These are phyloP conservation scores for Tauraco erythrolophus DNA, from an alignment of 2,113 vertebrate genomes.

Conservation along the genomic window DNA sequence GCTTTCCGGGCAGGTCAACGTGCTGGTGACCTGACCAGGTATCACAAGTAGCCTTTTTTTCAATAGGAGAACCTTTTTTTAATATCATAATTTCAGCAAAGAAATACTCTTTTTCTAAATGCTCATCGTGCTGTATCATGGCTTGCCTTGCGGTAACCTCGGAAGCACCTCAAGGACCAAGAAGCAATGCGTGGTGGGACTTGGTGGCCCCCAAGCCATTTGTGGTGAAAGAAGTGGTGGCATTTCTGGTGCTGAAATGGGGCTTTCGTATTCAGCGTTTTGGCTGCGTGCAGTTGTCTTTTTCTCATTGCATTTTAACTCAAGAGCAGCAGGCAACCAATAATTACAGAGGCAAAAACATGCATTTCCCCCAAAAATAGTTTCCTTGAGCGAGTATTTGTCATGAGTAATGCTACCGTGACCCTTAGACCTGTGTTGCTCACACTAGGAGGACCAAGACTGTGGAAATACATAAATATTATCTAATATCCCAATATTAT, in stretches of 20 bases:
- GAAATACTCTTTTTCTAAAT: not conserved
- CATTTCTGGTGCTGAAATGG: not conserved
- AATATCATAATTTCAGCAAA: not conserved
- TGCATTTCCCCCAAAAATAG: not conserved
- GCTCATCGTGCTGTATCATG: no score
- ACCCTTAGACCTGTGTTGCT: not conserved
- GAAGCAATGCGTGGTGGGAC: not conserved
- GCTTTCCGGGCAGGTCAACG: not conserved
- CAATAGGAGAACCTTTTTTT: not conserved
- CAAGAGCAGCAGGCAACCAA: accelerated
- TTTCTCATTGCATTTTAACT: not conserved
- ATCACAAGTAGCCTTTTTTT: not conserved
- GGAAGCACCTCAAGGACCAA: not conserved
- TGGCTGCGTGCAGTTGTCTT: not conserved
- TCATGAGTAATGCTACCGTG: not conserved
- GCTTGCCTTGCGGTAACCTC: not conserved
- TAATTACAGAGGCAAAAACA: not conserved
- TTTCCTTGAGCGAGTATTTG: not conserved
- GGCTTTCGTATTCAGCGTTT: not conserved
- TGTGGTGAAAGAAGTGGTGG: not conserved
- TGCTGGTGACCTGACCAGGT: not conserved
- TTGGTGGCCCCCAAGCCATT: not conserved
- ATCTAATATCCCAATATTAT: not conserved
- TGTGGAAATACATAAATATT: not conserved
- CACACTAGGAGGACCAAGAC: not conserved